These are phyloP conservation scores for Pitangus sulphuratus DNA, from an alignment of 2,797 vertebrate genomes.

Conservation along the genomic window DNA sequence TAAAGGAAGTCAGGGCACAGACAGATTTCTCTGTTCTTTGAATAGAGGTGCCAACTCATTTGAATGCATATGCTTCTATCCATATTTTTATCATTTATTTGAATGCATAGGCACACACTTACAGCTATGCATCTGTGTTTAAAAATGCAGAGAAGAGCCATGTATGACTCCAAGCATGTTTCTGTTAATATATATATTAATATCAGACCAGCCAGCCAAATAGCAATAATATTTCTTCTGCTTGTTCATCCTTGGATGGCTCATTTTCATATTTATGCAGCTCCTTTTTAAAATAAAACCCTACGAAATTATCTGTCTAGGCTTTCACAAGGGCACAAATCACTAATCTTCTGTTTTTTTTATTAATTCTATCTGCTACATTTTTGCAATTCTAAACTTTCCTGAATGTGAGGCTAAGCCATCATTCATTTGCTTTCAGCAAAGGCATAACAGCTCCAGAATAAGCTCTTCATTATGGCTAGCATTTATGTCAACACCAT, in stretches of 20 bases:
- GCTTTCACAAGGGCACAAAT: slow-evolving; percentile 23
- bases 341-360: not conserved
- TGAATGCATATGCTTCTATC: slow-evolving; percentile 30
- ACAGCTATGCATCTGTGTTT: slow-evolving; percentile 26
- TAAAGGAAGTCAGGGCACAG: not conserved
- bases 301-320: not conserved
- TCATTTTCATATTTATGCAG: slow-evolving; percentile 52
- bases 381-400: not conserved
- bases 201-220: not conserved
- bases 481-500: not conserved
- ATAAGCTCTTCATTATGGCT: not conserved
- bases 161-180: not conserved
- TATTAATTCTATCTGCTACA: not conserved
- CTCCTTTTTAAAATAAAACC: not conserved
- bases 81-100: slow-evolving; percentile 59
- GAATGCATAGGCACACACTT: slow-evolving; percentile 16
- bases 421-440: not conserved
- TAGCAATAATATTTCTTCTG: slow-evolving; percentile 27
- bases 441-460: not conserved
- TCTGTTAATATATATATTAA: not conserved
- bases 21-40: not conserved
- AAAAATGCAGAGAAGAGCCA: slow-evolving; percentile 29
- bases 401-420: not conserved
- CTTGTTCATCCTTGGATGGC: slow-evolving; percentile 28
- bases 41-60: slow-evolving; percentile 26